phyloP scores from a whole-genome alignment of 2,888 invertebrate species.

The Pachliopta kotzebuea region DNA sequence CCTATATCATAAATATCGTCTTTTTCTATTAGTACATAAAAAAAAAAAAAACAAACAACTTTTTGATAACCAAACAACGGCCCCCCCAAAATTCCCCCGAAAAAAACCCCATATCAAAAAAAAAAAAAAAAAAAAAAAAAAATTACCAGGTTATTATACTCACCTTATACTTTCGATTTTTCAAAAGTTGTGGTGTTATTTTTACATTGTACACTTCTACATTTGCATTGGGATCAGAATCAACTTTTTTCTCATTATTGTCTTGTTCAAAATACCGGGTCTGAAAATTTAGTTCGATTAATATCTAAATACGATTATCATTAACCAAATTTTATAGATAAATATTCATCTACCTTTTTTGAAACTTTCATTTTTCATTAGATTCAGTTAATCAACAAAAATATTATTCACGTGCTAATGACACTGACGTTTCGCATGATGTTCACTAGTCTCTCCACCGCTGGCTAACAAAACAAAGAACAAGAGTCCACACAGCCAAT shows the following conservation, averaged over 20 bases:
- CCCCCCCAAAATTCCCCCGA: too few relatives aligned
- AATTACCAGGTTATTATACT: too few relatives aligned
- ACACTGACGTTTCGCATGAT: slow-evolving; percentile 24
- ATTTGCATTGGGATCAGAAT: slow-evolving; percentile 34
- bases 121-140: too few relatives aligned
- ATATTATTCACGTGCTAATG: slow-evolving; percentile 22
- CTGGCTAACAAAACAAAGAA: background rate
- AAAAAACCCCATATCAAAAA: too few relatives aligned
- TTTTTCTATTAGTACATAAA: too few relatives aligned
- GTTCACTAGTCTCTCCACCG: background rate
- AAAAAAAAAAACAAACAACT: too few relatives aligned
- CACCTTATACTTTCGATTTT: slow-evolving; percentile 52
- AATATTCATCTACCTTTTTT: slow-evolving; percentile 20
- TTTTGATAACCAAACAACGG: too few relatives aligned
- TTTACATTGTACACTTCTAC: slow-evolving; percentile 63
- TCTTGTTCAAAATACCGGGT: slow-evolving; percentile 57
- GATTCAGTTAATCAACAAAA: slow-evolving; percentile 9
- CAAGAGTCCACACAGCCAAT: background rate
- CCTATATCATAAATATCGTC: too few relatives aligned
- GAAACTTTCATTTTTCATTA: slow-evolving; percentile 23
- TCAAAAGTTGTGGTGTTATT: slow-evolving; percentile 50
- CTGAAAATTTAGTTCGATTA: slow-evolving; percentile 38
- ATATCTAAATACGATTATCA: background rate
- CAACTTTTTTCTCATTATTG: slow-evolving; percentile 32
- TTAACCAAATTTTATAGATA: background rate